These are phyloP conservation scores for Seira musarum DNA, from an alignment of 2,888 invertebrate genomes.

Conservation along the genomic window DNA sequence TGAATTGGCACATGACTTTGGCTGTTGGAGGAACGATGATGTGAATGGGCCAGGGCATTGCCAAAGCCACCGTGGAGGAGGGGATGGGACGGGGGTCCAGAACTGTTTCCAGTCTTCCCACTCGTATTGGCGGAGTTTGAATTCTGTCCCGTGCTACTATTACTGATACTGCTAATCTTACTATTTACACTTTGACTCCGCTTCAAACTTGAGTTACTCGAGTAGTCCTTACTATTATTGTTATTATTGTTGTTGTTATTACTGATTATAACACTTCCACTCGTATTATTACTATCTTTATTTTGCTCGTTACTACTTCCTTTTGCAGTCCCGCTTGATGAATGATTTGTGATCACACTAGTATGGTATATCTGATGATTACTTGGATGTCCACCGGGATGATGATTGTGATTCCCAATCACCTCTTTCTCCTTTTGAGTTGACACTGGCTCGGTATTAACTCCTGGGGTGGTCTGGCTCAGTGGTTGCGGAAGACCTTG, in stretches of 20 bases:
- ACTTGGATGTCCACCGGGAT: slow-evolving; percentile 13
- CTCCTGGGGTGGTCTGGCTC: slow-evolving; percentile 25
- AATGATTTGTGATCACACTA: slow-evolving; percentile 42
- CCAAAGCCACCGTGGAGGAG: slow-evolving; percentile 41
- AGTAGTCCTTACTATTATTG: slow-evolving; percentile 23
- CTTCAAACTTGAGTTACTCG: slow-evolving; percentile 11
- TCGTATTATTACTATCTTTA: slow-evolving; percentile 15
- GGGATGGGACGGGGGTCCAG: slow-evolving; percentile 24
- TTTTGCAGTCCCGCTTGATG: slow-evolving; percentile 16
- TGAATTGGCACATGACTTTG: slow-evolving; percentile 55
- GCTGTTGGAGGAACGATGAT: slow-evolving; percentile 13
- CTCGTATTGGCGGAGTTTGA: slow-evolving; percentile 36
- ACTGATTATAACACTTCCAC: slow-evolving; percentile 23
- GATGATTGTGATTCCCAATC: slow-evolving; percentile 9
- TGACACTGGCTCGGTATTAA: background rate
- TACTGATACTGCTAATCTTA: slow-evolving; percentile 2
- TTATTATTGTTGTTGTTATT: slow-evolving; percentile 31
- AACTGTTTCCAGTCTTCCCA: slow-evolving; percentile 38
- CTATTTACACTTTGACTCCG: background rate
- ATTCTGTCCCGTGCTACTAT: slow-evolving; percentile 10
- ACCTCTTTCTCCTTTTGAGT: slow-evolving; percentile 28
- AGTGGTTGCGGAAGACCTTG: slow-evolving; percentile 81
- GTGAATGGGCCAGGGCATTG: slow-evolving; percentile 18
- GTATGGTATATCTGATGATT: slow-evolving; percentile 46
- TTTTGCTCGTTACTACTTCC: slow-evolving; percentile 10